Evolutionary conservation across 2,888 invertebrate species (phyloP).

Genomic region (Apamea crenata): DNA sequence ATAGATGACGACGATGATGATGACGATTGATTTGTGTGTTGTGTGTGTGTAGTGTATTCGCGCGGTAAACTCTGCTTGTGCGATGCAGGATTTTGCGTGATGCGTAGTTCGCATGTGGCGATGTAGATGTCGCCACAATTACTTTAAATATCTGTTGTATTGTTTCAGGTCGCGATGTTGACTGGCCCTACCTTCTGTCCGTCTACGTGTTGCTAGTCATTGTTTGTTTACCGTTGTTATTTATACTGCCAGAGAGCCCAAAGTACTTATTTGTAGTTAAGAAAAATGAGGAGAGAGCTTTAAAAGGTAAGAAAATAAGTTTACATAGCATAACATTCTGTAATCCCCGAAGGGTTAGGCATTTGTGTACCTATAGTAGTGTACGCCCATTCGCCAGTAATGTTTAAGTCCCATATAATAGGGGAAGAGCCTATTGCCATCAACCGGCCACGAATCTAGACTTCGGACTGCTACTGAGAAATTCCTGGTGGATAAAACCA

Average conservation of each 20-base stretch:
- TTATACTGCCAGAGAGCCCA: slow-evolving; percentile 96
- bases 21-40: too few relatives aligned
- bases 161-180: slow-evolving; percentile 91
- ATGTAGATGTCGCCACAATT: neutral
- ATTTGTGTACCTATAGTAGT: neutral
- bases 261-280: slow-evolving; percentile 95
- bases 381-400: neutral
- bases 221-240: slow-evolving; percentile 91
- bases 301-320: slow-evolving; percentile 89
- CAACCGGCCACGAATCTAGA: neutral
- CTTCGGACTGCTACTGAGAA: neutral
- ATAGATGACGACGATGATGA: too few relatives aligned
- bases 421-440: neutral
- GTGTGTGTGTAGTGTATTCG: too few relatives aligned
- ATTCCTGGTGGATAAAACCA: neutral
- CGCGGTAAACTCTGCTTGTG: neutral
- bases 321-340: neutral
- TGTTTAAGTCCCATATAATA: neutral
- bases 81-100: neutral
- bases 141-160: neutral
- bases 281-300: slow-evolving; percentile 91
- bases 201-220: slow-evolving; percentile 93
- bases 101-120: neutral
- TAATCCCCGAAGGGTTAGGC: too few relatives aligned
- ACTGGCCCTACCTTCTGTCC: slow-evolving; percentile 95